Conservation (phyloP, 2,113 vertebrate species). For the Neotoma lepida region DNA sequence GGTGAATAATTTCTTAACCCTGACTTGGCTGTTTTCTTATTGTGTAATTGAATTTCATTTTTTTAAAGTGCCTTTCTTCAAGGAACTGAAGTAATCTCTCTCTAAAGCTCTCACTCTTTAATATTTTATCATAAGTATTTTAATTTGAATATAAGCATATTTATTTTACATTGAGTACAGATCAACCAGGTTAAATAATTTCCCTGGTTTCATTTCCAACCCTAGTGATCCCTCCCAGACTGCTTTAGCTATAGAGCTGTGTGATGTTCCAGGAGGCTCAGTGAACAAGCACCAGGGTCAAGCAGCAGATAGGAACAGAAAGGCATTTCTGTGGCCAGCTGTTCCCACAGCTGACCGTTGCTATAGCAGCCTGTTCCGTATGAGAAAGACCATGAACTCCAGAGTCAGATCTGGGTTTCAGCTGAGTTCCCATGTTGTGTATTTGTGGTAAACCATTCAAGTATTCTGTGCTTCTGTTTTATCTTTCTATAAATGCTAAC, state of each 20-base stretch:
- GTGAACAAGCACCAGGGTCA: background rate
- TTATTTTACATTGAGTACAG: background rate
- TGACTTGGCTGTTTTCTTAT: background rate
- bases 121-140: background rate
- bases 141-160: background rate
- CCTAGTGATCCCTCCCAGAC: background rate
- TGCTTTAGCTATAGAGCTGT: background rate
- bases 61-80: background rate
- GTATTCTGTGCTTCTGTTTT: background rate
- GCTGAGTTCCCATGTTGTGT: background rate
- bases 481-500: background rate
- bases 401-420: background rate
- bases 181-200: background rate
- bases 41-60: background rate
- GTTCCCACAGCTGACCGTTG: no score
- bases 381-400: background rate
- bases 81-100: background rate
- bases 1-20: conserved; percentile 16
- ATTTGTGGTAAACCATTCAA: background rate
- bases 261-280: background rate
- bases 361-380: background rate
- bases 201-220: background rate
- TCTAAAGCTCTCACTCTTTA: background rate
- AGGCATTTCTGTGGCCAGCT: no score
- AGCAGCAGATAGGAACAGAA: no score